phyloP scores from a whole-genome alignment of 2,113 vertebrate genomes.

The Myiozetetes cayanensis region DNA sequence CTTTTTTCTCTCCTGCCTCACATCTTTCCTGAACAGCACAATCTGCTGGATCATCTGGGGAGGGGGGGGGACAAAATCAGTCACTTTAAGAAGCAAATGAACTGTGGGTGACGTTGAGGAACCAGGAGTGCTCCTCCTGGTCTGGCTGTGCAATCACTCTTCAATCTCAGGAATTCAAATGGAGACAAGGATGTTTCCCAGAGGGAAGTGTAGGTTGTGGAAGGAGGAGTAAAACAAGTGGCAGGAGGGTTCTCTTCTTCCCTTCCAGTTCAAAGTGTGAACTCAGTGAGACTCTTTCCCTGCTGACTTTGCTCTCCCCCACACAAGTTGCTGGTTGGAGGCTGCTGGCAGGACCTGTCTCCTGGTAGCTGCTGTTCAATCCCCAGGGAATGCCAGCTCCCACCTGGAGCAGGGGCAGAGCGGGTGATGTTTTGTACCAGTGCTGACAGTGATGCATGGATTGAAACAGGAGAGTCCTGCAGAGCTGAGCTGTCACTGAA shows the following conservation, averaged over 20 bases:
- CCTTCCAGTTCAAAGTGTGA: background rate
- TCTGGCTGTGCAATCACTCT: background rate
- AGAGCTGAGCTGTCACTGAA: conserved; percentile 1
- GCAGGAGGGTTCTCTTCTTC: background rate
- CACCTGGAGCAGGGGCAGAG: background rate
- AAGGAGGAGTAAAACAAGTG: background rate
- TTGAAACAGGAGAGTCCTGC: background rate
- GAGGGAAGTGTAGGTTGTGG: background rate
- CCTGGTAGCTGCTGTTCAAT: background rate
- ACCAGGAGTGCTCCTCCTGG: background rate
- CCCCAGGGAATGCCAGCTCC: background rate
- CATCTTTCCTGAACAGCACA: background rate
- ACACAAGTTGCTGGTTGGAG: background rate
- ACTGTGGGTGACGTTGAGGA: accelerated
- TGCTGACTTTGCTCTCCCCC: background rate
- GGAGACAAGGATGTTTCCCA: background rate
- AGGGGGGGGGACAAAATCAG: background rate
- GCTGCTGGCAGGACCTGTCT: background rate
- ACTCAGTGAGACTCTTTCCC: background rate
- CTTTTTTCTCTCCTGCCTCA: background rate
- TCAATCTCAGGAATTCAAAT: conserved; percentile 40
- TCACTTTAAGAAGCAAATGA: background rate
- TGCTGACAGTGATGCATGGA: background rate
- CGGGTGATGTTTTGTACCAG: background rate
- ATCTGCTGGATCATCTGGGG: background rate